Percentiles rank a stretch among this genome's conserved stretches.
Conservation (phyloP, 2,113 vertebrate genomes). For the Ceyx cyanopectus region DNA sequence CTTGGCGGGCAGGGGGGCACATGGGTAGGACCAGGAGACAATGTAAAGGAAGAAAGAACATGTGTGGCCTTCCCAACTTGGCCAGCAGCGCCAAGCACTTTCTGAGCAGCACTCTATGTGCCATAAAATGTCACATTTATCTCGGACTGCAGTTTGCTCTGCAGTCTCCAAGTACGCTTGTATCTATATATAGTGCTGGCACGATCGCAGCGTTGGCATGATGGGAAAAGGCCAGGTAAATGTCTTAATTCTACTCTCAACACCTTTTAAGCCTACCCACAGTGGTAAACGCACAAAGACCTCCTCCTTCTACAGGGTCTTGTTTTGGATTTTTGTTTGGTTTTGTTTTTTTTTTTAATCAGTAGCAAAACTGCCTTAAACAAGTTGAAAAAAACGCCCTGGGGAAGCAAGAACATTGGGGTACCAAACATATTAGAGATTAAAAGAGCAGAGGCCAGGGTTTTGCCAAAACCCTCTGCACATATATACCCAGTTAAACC, state of each 20-base stretch:
- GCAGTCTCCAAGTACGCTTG: rapidly evolving
- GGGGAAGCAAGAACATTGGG: not conserved
- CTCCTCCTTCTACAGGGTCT: rapidly evolving
- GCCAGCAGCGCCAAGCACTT: not conserved
- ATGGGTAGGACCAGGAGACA: not conserved
- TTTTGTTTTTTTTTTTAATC: not conserved
- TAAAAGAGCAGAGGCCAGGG: not conserved
- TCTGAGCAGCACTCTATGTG: not conserved
- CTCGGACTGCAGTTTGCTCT: not conserved
- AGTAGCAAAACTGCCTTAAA: not conserved
- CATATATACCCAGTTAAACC: not conserved
- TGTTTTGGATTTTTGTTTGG: not conserved
- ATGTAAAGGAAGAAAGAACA: not conserved
- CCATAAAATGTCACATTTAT: not conserved
- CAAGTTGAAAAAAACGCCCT: rapidly evolving
- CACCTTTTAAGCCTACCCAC: not conserved
- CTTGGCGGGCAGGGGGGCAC: not conserved
- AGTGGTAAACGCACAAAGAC: rapidly evolving
- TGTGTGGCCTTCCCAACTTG: not conserved
- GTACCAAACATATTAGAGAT: too few species aligned
- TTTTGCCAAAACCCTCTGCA: not conserved
- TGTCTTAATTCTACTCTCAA: rapidly evolving
- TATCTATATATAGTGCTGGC: rapidly evolving
- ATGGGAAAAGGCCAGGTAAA: not conserved
- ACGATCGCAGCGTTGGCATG: rapidly evolving